Evolutionary conservation across 2,113 vertebrate species (phyloP), one percentile per base, ranked within the genome.

Genomic region (Anolis carolinensis): DNA sequence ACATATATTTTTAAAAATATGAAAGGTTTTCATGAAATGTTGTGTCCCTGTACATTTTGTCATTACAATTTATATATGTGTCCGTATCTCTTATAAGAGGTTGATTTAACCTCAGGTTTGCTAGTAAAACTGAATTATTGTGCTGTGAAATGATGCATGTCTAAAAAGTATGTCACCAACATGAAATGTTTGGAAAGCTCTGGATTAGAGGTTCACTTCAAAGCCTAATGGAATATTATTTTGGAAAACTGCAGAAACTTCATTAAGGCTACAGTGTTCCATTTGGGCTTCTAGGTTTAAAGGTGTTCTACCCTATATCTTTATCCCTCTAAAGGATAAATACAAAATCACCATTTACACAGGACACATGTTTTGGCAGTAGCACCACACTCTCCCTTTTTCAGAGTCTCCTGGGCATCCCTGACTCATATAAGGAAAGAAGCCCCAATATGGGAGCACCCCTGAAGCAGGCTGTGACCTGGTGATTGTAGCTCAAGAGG

Each of bases 271-370:
- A 36, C 27, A 30, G 9, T 59, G 63, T 52, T 52, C 30, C 23
- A 74, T 2, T 39, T 44, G 20, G n/a, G 32, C 18, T 84, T 50
- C 76, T 16, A n/a, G 39, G 25, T 80, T 80, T 73, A 70, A 70
- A 72, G 39, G 55, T 4, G 7, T 82, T 71, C 30, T 70, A 25
- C 59, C 8, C 27, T 74, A 32, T 14, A 62, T 32, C 32, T 67
- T 67, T n/a, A 16, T 48, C 1, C 0, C 0, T 0, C 71, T 20
- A 81, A 44, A 23, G 25, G 85, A 78, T 0, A 1, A 6, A 30
- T 62, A 7, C 82, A 85, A 85, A 39, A 36, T 55, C 63, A 80
- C 86, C 16, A 79, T 7, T n/a, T 20, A 0, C 39, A 0, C 18
- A 44, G 0, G 11, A 63, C 1, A 68, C 79, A 55, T 32, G 1